Base-by-base conservation (phyloP, 2,113 vertebrate species). In the Silurus asotus region DNA sequence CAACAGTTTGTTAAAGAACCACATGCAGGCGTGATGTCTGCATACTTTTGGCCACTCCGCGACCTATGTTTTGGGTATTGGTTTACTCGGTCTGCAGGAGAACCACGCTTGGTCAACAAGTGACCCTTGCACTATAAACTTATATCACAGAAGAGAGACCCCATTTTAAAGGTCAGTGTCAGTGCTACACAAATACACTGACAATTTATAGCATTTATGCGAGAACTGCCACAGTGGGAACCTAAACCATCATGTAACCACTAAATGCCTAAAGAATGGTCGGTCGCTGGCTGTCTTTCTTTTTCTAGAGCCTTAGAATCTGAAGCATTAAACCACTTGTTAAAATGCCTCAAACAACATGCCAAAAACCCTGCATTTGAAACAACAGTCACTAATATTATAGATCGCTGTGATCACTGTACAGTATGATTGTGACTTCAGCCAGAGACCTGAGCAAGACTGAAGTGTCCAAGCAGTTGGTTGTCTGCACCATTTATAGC, bases 181-280 rank as follows among this genome's bases (percentile, higher is more conserved):
- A n/a, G 49, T n/a, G 65, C 61, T 51, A n/a, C 51, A 83, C 11
- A 5, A 11, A 2, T 37, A 76, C 83, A 28, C 86, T 25, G 4
- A 51, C 28, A 77, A 91, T 90, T 88, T 89, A 90, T 91, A 90
- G 88, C 86, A 87, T 67, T 84, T 23, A 67, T 87, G 84, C 89
- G 76, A 83, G 67, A 84, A 62, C 76, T 67, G 84, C 81, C 84
- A 53, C 51, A 69, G 53, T 28, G 72, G 83, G 59, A 81, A 86
- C 49, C 82, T 86, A 82, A 69, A 83, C 70, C 56, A 69, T 65
- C 77, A 69, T 61, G 49, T 45, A 76, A 58, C 81, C 82, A 81
- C 61, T 55, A 61, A 67, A 85, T 5, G 51, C 51, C 49, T 49
- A 13, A 28, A 86, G n/a, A 23, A 53, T 7, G 62, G 76, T 49